Evolutionary conservation across 2,113 vertebrate species (phyloP), one percentile per base, ranked within the genome.

Genomic region (Pangasianodon gigas): DNA sequence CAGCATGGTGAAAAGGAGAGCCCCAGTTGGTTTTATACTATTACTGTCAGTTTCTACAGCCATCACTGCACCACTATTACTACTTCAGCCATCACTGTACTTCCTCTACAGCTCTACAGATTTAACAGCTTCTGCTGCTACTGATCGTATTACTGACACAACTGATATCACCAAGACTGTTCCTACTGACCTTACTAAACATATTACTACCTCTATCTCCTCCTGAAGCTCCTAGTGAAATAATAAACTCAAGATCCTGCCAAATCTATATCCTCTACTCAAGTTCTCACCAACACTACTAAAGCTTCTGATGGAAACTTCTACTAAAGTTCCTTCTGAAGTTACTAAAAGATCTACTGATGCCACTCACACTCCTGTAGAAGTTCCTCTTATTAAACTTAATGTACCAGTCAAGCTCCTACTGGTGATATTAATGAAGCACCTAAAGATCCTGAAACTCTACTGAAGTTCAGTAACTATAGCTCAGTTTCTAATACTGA

Each of bases 1-100:
- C 32, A n/a, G 87, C 62, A 71, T 71, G 62, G 79, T 54, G 46
- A 44, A 58, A 65, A 56, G 37, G 62, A 74, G 85, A 81, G 56
- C 13, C 6, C 24, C 41, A 21, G 37, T 44, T 9, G 51, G 32
- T 24, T 32, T 48, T 44, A 46, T 37, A 24, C 44, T 21, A 9
- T 56, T 51, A 26, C 81, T 77, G 52, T 60, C 67, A 80, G 46
- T 18, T 79, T 65, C 74, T 65, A 26, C 74, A 79, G 44, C 26
- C 85, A 54, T 85, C 84, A 62, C 2, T 11, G n/a, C 82, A 26
- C 60, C n/a, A 41, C 44, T 82, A 26, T 4, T 51, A 52, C 51
- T 71, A 3, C 14, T 54, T 4, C 79, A 54, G 79, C 51, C 79
- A n/a, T 54, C 79, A 1, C 48, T 52, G 26, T 6, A 16, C 48